These are phyloP conservation scores for Chromoteleia sp. DNA, from an alignment of 2,888 invertebrate species.

Conservation along the genomic window DNA sequence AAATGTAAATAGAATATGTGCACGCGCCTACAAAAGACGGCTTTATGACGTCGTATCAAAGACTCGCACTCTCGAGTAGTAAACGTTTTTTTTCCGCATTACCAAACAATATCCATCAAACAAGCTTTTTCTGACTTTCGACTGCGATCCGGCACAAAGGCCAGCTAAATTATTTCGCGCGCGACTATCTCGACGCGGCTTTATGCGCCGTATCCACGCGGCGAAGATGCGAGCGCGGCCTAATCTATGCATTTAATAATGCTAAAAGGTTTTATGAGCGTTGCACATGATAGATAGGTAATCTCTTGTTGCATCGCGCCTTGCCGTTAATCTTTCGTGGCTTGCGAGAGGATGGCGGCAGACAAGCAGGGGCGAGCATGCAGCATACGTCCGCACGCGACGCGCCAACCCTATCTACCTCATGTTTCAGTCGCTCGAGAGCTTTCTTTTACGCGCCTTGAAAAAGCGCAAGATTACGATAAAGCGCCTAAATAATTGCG, in stretches of 20 bases:
- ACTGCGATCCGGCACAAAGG: constrained; percentile 26
- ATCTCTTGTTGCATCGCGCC: constrained; percentile 82
- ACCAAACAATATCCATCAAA: constrained; percentile 44
- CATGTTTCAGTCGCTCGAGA: constrained; percentile 79
- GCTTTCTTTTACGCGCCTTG: constrained; percentile 78
- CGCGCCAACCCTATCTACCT: constrained; percentile 80
- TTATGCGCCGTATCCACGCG: constrained; percentile 2
- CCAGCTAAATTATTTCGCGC: constrained; percentile 35
- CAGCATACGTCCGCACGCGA: constrained; percentile 81
- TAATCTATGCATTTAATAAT: constrained; percentile 71
- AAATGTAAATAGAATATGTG: constrained; percentile 82
- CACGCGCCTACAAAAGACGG: constrained; percentile 78
- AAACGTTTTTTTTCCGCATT: constrained; percentile 59
- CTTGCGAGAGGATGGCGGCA: constrained; percentile 82
- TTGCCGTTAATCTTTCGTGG: constrained; percentile 82
- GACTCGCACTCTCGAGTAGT: constrained; percentile 64
- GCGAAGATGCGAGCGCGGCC: constrained; percentile 33
- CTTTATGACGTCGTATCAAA: constrained; percentile 79
- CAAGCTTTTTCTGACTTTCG: constrained; percentile 20
- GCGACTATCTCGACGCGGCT: constrained; percentile 26
- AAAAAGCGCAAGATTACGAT: constrained; percentile 78
- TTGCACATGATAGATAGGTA: constrained; percentile 79
- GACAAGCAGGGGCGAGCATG: constrained; percentile 78
- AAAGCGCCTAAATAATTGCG: constrained; percentile 81
- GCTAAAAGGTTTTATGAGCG: constrained; percentile 81